These are phyloP conservation scores for Lysiphlebus fabarum DNA, from an alignment of 1,140 invertebrate species.

Conservation along the genomic window DNA sequence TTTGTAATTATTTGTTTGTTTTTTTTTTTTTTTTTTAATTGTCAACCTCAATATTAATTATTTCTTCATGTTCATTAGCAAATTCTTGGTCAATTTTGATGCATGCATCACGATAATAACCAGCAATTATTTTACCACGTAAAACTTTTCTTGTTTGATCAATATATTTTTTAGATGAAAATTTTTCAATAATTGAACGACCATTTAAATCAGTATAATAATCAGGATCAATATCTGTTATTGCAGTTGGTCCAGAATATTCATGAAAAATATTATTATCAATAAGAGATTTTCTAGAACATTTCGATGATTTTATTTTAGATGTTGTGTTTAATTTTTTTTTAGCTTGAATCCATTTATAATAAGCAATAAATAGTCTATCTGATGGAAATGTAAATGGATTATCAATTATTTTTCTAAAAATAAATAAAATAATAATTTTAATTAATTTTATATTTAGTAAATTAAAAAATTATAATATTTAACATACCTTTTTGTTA, in stretches of 20 bases:
- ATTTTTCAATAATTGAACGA: constrained; percentile 55
- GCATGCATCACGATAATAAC: constrained; percentile 60
- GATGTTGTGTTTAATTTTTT: not conserved
- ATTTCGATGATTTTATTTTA: not conserved
- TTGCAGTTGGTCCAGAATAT: constrained; percentile 23
- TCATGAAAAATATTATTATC: constrained; percentile 20
- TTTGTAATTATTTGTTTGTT: not conserved
- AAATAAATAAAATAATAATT: not conserved
- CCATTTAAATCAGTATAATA: constrained; percentile 62
- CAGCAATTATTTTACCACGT: constrained; percentile 56
- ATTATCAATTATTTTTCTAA: constrained; percentile 33
- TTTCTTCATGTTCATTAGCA: constrained; percentile 56
- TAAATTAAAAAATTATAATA: constrained; percentile 10
- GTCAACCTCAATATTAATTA: constrained; percentile 57
- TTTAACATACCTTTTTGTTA: not conserved
- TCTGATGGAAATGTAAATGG: constrained; percentile 39
- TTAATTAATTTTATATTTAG: not conserved
- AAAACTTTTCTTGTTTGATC: constrained; percentile 58
- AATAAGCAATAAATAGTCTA: constrained; percentile 35
- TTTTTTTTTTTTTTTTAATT: constrained; percentile 1
- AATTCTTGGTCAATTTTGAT: constrained; percentile 61
- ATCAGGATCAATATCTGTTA: constrained; percentile 60
- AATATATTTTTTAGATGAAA: constrained; percentile 57
- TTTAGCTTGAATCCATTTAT: constrained; percentile 32
- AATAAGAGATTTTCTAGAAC: constrained; percentile 1